These are phyloP conservation scores for Drosophila austrosaltans DNA, from an alignment of 2,888 invertebrate species.

Conservation along the genomic window DNA sequence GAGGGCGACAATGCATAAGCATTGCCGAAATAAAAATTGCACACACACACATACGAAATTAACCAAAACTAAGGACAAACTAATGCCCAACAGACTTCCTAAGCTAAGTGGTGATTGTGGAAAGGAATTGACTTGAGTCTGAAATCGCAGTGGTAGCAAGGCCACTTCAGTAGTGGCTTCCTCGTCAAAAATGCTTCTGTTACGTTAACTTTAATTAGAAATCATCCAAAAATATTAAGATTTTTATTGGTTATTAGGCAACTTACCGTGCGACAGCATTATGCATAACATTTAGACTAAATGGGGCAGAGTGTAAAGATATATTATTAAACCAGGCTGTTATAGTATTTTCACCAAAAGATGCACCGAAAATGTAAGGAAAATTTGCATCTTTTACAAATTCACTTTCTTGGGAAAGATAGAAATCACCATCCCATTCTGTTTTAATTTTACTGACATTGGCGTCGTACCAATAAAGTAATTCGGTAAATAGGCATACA, in stretches of 20 bases:
- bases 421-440: background rate
- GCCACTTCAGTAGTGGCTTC: slow-evolving; percentile 60
- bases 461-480: slow-evolving; percentile 65
- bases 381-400: slow-evolving; percentile 46
- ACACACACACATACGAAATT: too few species aligned
- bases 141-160: slow-evolving; percentile 52
- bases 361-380: slow-evolving; percentile 54
- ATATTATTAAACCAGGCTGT: slow-evolving; percentile 71
- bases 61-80: slow-evolving; percentile 40
- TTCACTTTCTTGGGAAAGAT: slow-evolving; percentile 30
- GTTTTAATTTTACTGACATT: slow-evolving; percentile 25
- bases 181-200: slow-evolving; percentile 41
- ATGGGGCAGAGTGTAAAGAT: slow-evolving; percentile 63
- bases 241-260: background rate
- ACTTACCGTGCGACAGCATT: slow-evolving; percentile 65
- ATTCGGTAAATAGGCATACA: slow-evolving; percentile 46
- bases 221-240: background rate
- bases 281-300: slow-evolving; percentile 62
- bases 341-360: slow-evolving; percentile 33
- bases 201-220: background rate
- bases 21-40: too few species aligned
- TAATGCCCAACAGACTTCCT: slow-evolving; percentile 56
- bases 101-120: slow-evolving; percentile 43
- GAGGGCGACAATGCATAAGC: too few species aligned
- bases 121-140: slow-evolving; percentile 28